Base-by-base conservation (phyloP, 2,888 invertebrate genomes). In the Himalopsyche tibetana region DNA sequence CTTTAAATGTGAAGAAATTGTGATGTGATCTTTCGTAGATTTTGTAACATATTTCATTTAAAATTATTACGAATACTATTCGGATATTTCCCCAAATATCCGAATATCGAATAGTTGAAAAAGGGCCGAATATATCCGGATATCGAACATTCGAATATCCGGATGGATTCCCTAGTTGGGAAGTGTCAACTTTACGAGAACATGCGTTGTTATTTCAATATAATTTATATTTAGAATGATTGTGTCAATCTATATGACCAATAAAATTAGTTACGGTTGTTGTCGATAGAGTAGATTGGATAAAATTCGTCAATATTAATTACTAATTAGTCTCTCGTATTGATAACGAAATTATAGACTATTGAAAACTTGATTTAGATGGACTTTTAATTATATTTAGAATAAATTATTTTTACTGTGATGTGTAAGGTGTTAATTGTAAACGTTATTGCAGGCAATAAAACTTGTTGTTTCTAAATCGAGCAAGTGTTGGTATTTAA, bases 321-420 rank as follows among this genome's bases (percentile, higher is more conserved):
- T 8, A 74, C 74, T 74, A 74, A 74, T 74, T 74, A 74, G 74
- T 36, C 19, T 15, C 5, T 74, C 36, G 38, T 28, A 12, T 15
- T 6, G 38, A 74, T 74, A 36, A 36, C 38, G 36, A 74, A 36
- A 74, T 74, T 36, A 74, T 74, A 12, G 38, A 38, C 74, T 74
- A 19, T 5, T 15, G 12, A 74, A 15, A 74, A 74, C 36, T 36
- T 74, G 74, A 74, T 74, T 74, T 36, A 74, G 74, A 36, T 74
- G 15, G 11, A 74, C 19, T 11, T 38, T 5, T 36, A 36, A 36
- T 74, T 36, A 0, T 74, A 5, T 74, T 74, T 12, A 74, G 19
- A 36, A 36, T 74, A 36, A 36, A 36, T 74, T 74, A 74, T 74
- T 74, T 63, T 74, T 74, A 74, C 12, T 36, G 19, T 74, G 38